Conservation (phyloP, 2,888 invertebrate species). For the Pyrrhosoma nymphula region DNA sequence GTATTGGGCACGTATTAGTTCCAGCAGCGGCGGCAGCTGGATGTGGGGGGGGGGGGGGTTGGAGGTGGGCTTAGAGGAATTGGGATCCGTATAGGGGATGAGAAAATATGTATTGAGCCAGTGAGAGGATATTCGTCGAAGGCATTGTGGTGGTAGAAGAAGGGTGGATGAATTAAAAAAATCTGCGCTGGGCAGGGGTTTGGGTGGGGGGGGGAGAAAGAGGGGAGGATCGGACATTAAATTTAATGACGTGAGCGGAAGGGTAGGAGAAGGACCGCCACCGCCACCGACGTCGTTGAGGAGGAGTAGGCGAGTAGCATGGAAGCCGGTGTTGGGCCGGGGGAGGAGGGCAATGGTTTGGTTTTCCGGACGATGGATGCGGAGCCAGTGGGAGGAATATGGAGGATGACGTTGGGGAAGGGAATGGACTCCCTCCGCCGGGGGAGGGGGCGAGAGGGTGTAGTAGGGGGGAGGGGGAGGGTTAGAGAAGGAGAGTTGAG, state of each 20-base stretch:
- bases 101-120: constrained; percentile 55
- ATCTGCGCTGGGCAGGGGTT: background rate
- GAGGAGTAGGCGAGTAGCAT: no score
- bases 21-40: background rate
- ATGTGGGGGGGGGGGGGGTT: background rate
- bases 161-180: background rate
- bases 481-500: background rate
- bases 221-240: background rate
- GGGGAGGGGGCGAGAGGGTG: background rate
- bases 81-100: background rate
- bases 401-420: background rate
- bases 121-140: background rate
- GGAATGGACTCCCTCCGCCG: background rate
- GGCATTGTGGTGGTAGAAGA: background rate
- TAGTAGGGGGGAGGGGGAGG: background rate
- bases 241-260: constrained; percentile 62
- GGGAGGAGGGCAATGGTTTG: background rate
- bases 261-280: background rate
- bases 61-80: background rate
- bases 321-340: background rate
- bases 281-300: background rate
- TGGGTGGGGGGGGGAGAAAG: background rate
- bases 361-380: background rate
- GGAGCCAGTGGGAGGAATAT: background rate
- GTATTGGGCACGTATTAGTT: background rate